Conservation (phyloP, 2,113 vertebrate genomes). For the Carassius auratus region DNA sequence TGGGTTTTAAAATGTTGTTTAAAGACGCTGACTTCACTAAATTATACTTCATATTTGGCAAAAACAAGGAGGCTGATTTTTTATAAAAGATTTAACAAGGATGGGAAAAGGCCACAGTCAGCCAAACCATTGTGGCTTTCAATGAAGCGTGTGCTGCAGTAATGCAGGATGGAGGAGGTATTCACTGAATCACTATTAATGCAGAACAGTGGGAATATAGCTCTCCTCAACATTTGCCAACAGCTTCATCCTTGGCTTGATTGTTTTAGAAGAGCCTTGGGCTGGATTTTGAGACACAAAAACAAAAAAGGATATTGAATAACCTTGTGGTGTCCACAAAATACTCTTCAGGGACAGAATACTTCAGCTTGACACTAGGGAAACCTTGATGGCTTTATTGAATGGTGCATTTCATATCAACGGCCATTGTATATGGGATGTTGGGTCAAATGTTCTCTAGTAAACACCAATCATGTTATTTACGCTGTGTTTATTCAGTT, state of each 20-base stretch:
- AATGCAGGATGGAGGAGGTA: constrained; percentile 35
- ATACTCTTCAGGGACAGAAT: constrained; percentile 8
- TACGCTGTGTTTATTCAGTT: neutral
- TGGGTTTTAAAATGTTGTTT: constrained; percentile 13
- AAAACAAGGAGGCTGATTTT: constrained; percentile 49
- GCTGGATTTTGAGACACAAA: constrained; percentile 1
- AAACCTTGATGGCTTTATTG: constrained; percentile 9
- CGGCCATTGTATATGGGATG: neutral
- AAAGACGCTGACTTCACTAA: constrained; percentile 38
- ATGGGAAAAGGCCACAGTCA: constrained; percentile 50
- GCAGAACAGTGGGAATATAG: constrained; percentile 42
- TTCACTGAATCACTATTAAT: constrained; percentile 48
- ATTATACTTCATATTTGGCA: constrained; percentile 50
- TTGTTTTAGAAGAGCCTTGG: constrained; percentile 64
- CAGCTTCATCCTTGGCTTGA: constrained; percentile 53
- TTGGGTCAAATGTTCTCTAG: neutral
- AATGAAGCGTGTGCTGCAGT: constrained; percentile 46
- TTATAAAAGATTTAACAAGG: constrained; percentile 55
- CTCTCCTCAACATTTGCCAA: constrained; percentile 51
- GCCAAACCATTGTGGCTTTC: constrained; percentile 56
- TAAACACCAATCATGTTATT: too few relatives aligned
- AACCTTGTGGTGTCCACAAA: constrained; percentile 29
- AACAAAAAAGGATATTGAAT: constrained; percentile 16
- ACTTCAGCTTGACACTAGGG: constrained; percentile 55
- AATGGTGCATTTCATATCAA: neutral